Conservation (phyloP, 2,888 invertebrate species). For the Nesidiocoris tenuis region DNA sequence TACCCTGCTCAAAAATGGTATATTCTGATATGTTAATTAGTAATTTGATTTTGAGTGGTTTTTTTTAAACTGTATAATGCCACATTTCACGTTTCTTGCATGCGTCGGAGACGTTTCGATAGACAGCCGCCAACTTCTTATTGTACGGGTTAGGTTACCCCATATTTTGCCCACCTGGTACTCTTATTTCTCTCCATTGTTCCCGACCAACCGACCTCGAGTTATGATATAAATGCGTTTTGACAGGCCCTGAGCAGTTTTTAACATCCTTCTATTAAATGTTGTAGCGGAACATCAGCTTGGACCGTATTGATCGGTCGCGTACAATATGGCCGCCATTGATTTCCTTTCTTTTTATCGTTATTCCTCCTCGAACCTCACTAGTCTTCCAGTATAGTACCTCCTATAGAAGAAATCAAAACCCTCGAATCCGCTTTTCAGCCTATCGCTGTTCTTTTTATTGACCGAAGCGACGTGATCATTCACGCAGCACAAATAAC, state of each 20-base stretch:
- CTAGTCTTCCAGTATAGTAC: neutral
- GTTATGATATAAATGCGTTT: slow-evolving; percentile 24
- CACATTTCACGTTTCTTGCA: too few relatives aligned
- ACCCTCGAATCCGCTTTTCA: too few relatives aligned
- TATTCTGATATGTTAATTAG: too few relatives aligned
- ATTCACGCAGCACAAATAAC: too few relatives aligned
- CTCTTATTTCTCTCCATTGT: neutral
- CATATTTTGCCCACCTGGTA: neutral
- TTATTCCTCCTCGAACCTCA: neutral
- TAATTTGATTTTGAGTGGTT: too few relatives aligned
- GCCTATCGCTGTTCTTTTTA: too few relatives aligned
- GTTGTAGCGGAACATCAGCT: neutral
- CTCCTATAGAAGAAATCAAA: too few relatives aligned
- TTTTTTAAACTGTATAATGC: too few relatives aligned
- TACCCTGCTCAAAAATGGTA: neutral
- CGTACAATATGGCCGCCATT: slow-evolving; percentile 17
- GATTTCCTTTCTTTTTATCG: neutral
- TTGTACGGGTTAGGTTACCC: neutral
- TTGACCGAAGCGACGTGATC: too few relatives aligned
- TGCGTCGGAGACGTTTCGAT: neutral
- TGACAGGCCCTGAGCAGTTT: slow-evolving; percentile 1
- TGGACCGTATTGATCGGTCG: slow-evolving; percentile 3
- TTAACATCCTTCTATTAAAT: neutral
- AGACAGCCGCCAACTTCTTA: neutral
- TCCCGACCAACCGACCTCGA: slow-evolving; percentile 12